Conservation (phyloP, 2,113 vertebrate species). For the Perognathus longimembris region DNA sequence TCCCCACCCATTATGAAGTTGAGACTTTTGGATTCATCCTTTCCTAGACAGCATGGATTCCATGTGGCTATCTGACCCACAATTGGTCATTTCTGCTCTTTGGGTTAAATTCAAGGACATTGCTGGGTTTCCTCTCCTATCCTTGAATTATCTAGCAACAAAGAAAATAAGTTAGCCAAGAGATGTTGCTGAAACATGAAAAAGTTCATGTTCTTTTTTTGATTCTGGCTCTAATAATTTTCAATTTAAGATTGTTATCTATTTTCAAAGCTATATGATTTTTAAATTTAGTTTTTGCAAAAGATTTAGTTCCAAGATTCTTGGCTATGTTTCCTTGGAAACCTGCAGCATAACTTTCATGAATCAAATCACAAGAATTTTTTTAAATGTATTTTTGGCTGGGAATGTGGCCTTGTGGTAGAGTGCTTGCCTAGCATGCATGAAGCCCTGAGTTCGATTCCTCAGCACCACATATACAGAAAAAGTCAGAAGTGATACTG, state of each 20-base stretch:
- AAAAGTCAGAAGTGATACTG: too few species aligned
- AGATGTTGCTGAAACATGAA: neutral
- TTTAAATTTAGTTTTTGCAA: neutral
- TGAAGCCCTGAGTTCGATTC: too few species aligned
- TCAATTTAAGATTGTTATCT: neutral
- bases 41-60: neutral
- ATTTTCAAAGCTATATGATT: constrained; percentile 45
- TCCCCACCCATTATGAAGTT: neutral
- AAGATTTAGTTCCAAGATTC: neutral
- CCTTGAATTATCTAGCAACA: neutral
- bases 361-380: neutral
- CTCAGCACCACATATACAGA: too few species aligned
- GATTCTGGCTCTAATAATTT: neutral
- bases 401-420: too few species aligned
- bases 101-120: neutral
- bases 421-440: too few species aligned
- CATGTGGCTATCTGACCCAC: neutral
- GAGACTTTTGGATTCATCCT: neutral
- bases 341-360: neutral
- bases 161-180: neutral
- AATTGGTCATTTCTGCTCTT: neutral
- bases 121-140: neutral
- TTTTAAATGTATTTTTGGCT: too few species aligned
- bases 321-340: constrained; percentile 22
- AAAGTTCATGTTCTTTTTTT: neutral